Evolutionary conservation across 2,113 vertebrate genomes (phyloP), one percentile per base, ranked within the genome.

Genomic region (Mugil cephalus): DNA sequence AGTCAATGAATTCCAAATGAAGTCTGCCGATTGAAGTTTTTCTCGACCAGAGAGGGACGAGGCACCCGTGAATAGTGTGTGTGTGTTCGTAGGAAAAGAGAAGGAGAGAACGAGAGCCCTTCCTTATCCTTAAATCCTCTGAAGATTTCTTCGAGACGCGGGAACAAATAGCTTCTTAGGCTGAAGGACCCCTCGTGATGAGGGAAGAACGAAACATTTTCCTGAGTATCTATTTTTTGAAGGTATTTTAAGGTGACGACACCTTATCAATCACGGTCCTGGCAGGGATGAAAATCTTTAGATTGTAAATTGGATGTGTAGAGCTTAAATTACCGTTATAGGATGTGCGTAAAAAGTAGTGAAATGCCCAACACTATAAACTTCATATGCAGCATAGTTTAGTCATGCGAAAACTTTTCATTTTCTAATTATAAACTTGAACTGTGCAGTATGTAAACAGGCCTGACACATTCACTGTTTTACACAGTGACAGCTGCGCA

Each of bases 1-100:
- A 77, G 53, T 69, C 71, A 74, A 61, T 71, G 66, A 82, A 85
- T 85, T 67, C 65, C 60, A 88, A 72, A 82, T 76, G n/a, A 89
- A 62, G 34, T 50, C 18, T 17, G 56, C 18, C 21, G 15, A 62
- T 59, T 62, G 75, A 77, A 78, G 72, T 63, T 70, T 69, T 69
- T 71, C 39, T 62, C 4, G 1, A 77, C 9, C n/a, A 39, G 50
- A 77, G 17, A 38, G 36, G 64, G 47, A 43, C 21, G 48, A 61
- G 3, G 1, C 5, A 39, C 8, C 36, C 10, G 1, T 14, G 21
- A 18, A 30, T 30, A 30, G 24, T 30, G 40, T 38, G 43, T 35
- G 58, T 64, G 64, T 54, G 47, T 51, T 36, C 42, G 71, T 68
- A 1, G 13, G 12, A 40, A 30, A 35, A 55, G 42, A 47, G 47